Base-by-base conservation (phyloP, 2,888 invertebrate genomes). In the Anoncus sp. region DNA sequence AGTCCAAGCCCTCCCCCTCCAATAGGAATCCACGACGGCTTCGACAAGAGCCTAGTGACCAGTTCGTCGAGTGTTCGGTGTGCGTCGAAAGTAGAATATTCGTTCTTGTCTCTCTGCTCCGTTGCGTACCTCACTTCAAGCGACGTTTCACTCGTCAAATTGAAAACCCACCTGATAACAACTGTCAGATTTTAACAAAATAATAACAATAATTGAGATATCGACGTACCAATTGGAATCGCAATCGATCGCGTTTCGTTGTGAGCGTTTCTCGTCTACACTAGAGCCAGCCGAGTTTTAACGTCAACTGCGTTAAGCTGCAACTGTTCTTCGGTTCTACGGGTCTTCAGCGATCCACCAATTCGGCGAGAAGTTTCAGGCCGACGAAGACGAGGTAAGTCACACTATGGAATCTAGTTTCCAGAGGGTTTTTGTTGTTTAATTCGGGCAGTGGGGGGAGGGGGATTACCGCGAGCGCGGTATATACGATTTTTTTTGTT, bases 21-120 rank as follows among this genome's bases (percentile, higher is more conserved):
- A 87, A 86, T 87, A 88, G 88, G 87, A 86, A 87, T 87, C 86
- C 86, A 86, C 86, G 87, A 86, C 87, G 86, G 86, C 87, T 88
- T 84, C 82, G 85, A 84, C 82, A 82, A 85, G 85, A 62, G 81
- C 81, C 75, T 75, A 85, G 78, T 75, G 79, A 79, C 53, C 76
- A 75, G 75, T 75, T 78, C 70, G 71, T 78, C 74, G 77, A 78
- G 77, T 75, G 70, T 57, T 69, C 47, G 73, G 78, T 73, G 73
- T 78, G 70, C 79, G 67, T 81, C 65, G 78, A 66, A 75, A 67
- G 75, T 74, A 77, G 63, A 20, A 59, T 67, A 65, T 74, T 57
- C 65, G 71, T 80, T 77, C 67, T 66, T 51, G 53, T 62, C 45
- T 72, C 18, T 59, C 9, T 67, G 45, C 59, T n/a, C n/a, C n/a